phyloP scores from a whole-genome alignment of 1,140 invertebrate genomes.

The Goniozus legneri region DNA sequence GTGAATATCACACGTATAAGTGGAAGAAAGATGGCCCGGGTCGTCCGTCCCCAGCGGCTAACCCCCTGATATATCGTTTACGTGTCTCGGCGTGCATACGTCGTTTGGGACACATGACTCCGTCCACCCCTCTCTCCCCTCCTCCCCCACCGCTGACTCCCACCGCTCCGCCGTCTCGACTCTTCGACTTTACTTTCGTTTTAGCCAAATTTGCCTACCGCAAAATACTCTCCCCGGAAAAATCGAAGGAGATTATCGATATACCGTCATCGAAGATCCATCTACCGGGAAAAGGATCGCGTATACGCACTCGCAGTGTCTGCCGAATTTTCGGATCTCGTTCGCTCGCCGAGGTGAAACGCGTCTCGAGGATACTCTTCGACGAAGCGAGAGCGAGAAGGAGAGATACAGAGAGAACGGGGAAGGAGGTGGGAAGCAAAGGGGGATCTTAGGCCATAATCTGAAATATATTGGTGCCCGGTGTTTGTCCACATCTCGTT shows the following conservation, averaged over 20 bases:
- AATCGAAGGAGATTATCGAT: too few relatives aligned
- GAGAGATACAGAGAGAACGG: too few relatives aligned
- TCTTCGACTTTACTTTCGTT: background rate
- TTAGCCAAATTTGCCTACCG: too few relatives aligned
- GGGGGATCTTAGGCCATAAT: conserved; percentile 53
- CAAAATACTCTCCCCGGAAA: too few relatives aligned
- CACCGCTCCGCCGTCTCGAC: conserved; percentile 3
- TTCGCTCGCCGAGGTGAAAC: conserved; percentile 13
- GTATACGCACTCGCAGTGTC: too few relatives aligned
- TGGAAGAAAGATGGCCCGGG: conserved; percentile 52
- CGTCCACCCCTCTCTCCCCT: conserved; percentile 23
- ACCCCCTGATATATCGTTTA: conserved; percentile 57
- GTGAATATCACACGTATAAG: conserved; percentile 50
- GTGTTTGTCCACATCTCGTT: conserved; percentile 54
- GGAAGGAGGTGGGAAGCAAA: too few relatives aligned
- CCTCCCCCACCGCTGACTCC: conserved; percentile 6
- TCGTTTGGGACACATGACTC: conserved; percentile 52
- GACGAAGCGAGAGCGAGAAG: conserved; percentile 53
- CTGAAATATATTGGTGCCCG: conserved; percentile 54
- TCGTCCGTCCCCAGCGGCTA: conserved; percentile 54
- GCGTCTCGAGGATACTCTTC: conserved; percentile 40
- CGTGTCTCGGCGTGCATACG: conserved; percentile 53
- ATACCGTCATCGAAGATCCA: too few relatives aligned
- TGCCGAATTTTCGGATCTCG: too few relatives aligned
- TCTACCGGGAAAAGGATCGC: too few relatives aligned